Base-by-base conservation (phyloP, 2,113 vertebrate genomes). In the Ceratotherium simum region DNA sequence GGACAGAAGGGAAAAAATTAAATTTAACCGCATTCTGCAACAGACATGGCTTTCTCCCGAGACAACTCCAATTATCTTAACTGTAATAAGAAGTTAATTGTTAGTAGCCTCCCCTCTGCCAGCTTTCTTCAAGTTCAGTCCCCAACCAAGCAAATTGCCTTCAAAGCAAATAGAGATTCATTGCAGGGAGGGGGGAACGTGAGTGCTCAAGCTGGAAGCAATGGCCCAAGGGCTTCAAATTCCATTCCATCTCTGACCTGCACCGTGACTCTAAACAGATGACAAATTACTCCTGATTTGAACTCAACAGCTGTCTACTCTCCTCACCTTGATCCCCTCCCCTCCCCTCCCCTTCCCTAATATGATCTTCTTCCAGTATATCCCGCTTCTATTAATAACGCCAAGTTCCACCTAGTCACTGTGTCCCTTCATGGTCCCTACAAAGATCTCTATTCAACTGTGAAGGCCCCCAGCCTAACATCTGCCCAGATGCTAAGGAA, bases 71-170 rank as follows among this genome's bases (percentile, higher is more conserved):
- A 97, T 98, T 96, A 94, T 94, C 84, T 96, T 97, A 91, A 95
- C 92, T 1, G 4, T 95, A 95, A 96, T 96, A 96, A 85, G 91
- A 96, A 97, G 80, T 86, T 98, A 98, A 97, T 97, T 98, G 96
- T 87, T 94, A 88, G 95, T 79, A 90, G 83, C 87, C 60, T 94
- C 92, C 60, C 29, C 67, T 94, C 84, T 97, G 96, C 94, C 95
- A 96, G 54, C 39, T 94, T 95, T 78, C 85, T 92, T 78, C 65
- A 81, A 85, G 56, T 94, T 79, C 58, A 78, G 73, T 93, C 86
- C 70, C 64, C 54, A 95, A 91, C 96, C 48, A 97, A 73, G 80
- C 79, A 97, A 62, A 90, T 2, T 81, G 92, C 72, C 67, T 97
- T 96, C 90, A 80, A 94, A 96, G 75, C 91, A 97, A 97, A 97